These are phyloP conservation scores for Rhinolophus ferrumequinum DNA, from an alignment of 2,113 vertebrate genomes.

Conservation along the genomic window DNA sequence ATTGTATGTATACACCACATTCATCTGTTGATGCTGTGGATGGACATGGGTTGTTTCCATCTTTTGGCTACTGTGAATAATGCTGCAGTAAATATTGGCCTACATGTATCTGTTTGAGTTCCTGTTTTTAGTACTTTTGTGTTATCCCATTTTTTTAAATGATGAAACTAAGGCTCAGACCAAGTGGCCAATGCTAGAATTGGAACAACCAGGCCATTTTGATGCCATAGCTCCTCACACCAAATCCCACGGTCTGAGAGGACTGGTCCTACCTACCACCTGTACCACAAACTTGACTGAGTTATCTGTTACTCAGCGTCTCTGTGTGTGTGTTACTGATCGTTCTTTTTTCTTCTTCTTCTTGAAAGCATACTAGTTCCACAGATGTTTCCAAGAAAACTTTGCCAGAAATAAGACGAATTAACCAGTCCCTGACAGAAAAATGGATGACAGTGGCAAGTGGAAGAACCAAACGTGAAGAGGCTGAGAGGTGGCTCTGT, in stretches of 20 bases:
- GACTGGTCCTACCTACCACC: accelerated
- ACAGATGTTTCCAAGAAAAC: slow-evolving; percentile 40
- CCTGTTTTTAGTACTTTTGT: slow-evolving; percentile 11
- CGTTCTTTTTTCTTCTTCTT: slow-evolving; percentile 27
- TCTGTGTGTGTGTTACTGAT: neutral
- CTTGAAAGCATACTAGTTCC: slow-evolving; percentile 42
- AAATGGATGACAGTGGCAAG: slow-evolving; percentile 64
- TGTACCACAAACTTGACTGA: no score
- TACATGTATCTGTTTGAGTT: neutral
- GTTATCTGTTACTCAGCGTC: neutral
- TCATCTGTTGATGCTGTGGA: neutral
- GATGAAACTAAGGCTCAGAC: neutral
- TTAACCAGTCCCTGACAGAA: slow-evolving; percentile 27
- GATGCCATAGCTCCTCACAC: neutral
- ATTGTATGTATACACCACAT: neutral
- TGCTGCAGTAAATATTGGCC: neutral
- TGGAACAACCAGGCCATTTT: neutral
- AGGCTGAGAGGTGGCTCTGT: slow-evolving; percentile 65
- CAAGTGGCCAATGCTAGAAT: neutral
- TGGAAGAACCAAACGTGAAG: neutral
- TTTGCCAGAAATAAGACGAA: slow-evolving; percentile 74
- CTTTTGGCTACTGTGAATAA: neutral
- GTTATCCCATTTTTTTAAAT: neutral
- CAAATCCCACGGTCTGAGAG: neutral
- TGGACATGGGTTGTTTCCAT: neutral